A percentile compares a stretch with the other conserved stretches of the same genome.
These are phyloP conservation scores for Forbesichthys papilliferus DNA, from an alignment of 2,113 vertebrate species.

Conservation along the genomic window DNA sequence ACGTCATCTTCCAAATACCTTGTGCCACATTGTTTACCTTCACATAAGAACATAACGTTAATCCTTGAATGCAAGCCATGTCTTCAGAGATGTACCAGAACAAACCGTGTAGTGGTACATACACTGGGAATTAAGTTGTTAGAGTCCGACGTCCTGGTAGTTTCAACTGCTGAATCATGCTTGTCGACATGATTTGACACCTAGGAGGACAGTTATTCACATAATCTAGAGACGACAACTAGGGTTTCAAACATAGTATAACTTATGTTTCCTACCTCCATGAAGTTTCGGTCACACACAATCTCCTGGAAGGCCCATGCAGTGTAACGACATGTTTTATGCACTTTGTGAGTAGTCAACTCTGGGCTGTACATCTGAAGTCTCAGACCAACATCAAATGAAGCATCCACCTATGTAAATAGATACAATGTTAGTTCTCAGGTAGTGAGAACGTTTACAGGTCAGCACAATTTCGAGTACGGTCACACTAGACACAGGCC, in stretches of 20 bases:
- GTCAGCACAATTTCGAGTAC: not conserved
- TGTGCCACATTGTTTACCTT: constrained; percentile 9
- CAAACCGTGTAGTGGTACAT: not conserved
- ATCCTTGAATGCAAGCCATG: not conserved
- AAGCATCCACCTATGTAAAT: constrained; percentile 41
- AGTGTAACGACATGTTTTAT: constrained; percentile 56
- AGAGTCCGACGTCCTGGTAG: not conserved
- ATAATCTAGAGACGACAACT: not conserved
- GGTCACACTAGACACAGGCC: no score
- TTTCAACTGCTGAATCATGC: not conserved
- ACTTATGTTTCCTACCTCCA: constrained; percentile 63
- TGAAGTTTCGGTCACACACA: constrained; percentile 75
- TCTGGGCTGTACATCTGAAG: constrained; percentile 52
- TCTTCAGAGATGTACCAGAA: not conserved
- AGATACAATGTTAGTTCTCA: not conserved
- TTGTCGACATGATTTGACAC: constrained; percentile 49
- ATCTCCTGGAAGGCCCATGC: constrained; percentile 72
- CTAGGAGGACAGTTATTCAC: constrained; percentile 16
- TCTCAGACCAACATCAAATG: constrained; percentile 56
- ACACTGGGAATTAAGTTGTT: constrained; percentile 32
- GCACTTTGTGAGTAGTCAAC: constrained; percentile 48
- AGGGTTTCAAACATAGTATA: not conserved
- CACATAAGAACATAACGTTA: not conserved
- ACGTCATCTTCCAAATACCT: constrained; percentile 75
- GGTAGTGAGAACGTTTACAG: not conserved